phyloP scores from a whole-genome alignment of 2,888 invertebrate species.

The Herminia tarsipennalis region DNA sequence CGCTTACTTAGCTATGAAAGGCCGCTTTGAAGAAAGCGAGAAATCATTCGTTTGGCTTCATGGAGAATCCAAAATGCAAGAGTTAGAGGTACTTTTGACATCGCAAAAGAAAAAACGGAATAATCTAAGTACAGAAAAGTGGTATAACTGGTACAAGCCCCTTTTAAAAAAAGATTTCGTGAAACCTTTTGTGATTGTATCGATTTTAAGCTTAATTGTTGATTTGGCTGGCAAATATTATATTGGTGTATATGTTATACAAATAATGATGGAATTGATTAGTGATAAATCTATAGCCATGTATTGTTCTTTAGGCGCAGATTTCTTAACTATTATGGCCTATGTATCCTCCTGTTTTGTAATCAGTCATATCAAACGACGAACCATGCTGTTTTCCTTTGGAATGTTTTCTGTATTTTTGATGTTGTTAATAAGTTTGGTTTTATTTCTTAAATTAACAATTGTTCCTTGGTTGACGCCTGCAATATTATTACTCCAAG shows the following conservation, averaged over 20 bases:
- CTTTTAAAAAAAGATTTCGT: slow-evolving; percentile 47
- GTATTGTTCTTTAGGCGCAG: slow-evolving; percentile 51
- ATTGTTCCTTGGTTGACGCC: slow-evolving; percentile 45
- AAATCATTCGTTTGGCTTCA: slow-evolving; percentile 49
- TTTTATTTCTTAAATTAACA: slow-evolving; percentile 38
- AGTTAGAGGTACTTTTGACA: slow-evolving; percentile 42
- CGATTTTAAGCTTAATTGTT: slow-evolving; percentile 45
- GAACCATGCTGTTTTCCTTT: slow-evolving; percentile 47
- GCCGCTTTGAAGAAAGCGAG: slow-evolving; percentile 50
- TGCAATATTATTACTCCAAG: slow-evolving; percentile 44
- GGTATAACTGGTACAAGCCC: slow-evolving; percentile 28
- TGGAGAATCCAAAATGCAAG: slow-evolving; percentile 43
- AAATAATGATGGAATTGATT: slow-evolving; percentile 52
- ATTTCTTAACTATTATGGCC: slow-evolving; percentile 47
- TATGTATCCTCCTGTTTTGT: slow-evolving; percentile 42
- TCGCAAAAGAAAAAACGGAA: slow-evolving; percentile 32
- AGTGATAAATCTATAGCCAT: slow-evolving; percentile 43
- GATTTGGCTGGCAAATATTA: slow-evolving; percentile 55
- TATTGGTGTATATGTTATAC: slow-evolving; percentile 48
- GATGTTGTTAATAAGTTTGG: slow-evolving; percentile 47
- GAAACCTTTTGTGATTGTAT: slow-evolving; percentile 45
- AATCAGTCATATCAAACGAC: slow-evolving; percentile 44
- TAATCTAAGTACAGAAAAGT: slow-evolving; percentile 9
- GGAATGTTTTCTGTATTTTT: slow-evolving; percentile 41
- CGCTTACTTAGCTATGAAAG: slow-evolving; percentile 51